Evolutionary conservation across 1,140 invertebrate genomes (phyloP), one percentile per base, ranked within the genome.

Genomic region (Bombyx mori): DNA sequence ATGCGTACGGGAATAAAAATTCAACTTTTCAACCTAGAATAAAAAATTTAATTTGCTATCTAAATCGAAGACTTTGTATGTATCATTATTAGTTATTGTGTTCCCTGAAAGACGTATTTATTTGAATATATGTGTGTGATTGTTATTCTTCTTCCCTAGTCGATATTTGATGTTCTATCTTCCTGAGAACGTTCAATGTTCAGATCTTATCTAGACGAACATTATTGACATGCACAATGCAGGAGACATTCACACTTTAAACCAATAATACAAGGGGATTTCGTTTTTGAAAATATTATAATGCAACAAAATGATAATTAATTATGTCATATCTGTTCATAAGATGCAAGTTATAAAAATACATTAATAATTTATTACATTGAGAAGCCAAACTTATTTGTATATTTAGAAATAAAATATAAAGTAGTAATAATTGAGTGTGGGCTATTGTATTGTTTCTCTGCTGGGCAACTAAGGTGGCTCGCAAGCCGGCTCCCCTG

Each of bases 401-500:
- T 52, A 22, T 54, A 54, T 44, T 22, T 52, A 35, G 26, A 35
- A 35, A 35, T 35, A 3, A 35, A 35, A 35, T 35, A 35, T 35
- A 35, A 35, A 35, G 26, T 35, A 35, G 26, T 35, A 35, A 35
- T 35, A 35, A 35, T 59, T 72, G 70, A 78, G 73, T 66, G 60
- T 73, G 70, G 66, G 60, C 64, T 68, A 60, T 74, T 35, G 26
- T 35, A 5, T 70, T 78, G 66, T 71, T 88, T 63, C 65, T 61
- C 71, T 73, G 69, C 73, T 69, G 75, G 69, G 70, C 57, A 71
- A 82, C 81, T 80, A 90, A 92, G 93, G 92, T 79, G 89, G 92
- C 78, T 93, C 92, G 83, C 90, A 91, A 89, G 89, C 90, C 72
- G 90, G 92, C 81, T 92, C 93, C 79, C 92, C 93, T 66, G 89